Evolutionary conservation across 2,113 vertebrate species (phyloP).

Genomic region (Rhinolophus sinicus): DNA sequence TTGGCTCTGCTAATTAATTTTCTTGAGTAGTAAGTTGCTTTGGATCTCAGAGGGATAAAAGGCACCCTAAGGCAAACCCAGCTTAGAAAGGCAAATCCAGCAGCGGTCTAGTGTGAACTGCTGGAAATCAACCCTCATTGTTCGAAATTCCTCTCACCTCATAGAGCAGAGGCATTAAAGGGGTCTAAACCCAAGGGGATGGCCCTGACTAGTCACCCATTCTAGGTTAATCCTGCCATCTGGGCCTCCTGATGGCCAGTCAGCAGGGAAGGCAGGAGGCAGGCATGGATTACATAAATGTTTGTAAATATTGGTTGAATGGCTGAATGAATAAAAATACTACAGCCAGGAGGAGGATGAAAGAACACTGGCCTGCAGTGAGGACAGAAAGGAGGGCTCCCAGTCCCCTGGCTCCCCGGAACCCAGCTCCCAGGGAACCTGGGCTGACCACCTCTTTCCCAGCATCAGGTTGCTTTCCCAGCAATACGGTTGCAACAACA

Average conservation of each 20-base stretch:
- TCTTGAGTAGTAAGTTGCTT: slow-evolving; percentile 31
- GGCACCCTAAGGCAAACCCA: slow-evolving; percentile 41
- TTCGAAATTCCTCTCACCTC: slow-evolving; percentile 47
- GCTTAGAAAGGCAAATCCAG: slow-evolving; percentile 26
- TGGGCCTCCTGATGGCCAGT: slow-evolving; percentile 58
- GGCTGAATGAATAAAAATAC: slow-evolving; percentile 24
- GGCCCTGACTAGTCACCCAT: background rate
- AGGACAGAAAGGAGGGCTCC: background rate
- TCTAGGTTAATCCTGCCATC: slow-evolving; percentile 54
- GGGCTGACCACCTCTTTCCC: background rate
- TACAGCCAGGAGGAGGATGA: background rate
- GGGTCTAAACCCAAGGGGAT: background rate
- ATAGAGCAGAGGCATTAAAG: background rate
- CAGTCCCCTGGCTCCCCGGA: background rate
- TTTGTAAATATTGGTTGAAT: slow-evolving; percentile 18
- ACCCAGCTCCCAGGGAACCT: background rate
- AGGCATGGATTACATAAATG: background rate
- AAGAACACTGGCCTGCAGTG: background rate
- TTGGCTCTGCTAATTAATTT: slow-evolving; percentile 57
- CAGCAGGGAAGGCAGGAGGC: slow-evolving; percentile 50
- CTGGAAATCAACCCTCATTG: background rate
- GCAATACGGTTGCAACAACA: background rate
- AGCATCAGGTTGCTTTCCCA: background rate
- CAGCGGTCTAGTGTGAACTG: background rate
- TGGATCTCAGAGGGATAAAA: background rate